Evolutionary conservation across 2,113 vertebrate genomes (phyloP).

Genomic region (Ginglymostoma cirratum): DNA sequence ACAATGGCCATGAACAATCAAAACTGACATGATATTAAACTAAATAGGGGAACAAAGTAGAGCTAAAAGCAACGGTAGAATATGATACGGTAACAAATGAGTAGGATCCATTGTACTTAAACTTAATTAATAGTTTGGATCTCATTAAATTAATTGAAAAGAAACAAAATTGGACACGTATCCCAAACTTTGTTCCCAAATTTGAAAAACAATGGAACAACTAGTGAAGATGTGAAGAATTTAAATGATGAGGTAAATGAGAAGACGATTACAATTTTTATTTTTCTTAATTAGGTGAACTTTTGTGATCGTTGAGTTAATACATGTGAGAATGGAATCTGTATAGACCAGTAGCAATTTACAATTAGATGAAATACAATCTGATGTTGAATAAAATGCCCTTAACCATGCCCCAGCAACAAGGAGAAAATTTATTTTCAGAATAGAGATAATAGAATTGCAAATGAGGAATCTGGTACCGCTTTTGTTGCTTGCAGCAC

Average conservation of each 20-base stretch:
- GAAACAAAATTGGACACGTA: not conserved
- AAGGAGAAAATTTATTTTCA: not conserved
- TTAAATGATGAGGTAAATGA: not conserved
- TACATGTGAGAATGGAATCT: not conserved
- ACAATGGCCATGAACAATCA: not conserved
- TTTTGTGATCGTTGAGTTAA: not conserved
- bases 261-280: not conserved
- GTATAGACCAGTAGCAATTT: not conserved
- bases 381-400: not conserved
- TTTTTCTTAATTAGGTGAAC: not conserved
- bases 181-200: not conserved
- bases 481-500: not conserved
- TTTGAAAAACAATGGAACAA: not conserved
- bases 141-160: not conserved
- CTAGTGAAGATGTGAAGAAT: not conserved
- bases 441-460: not conserved
- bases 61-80: not conserved
- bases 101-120: not conserved
- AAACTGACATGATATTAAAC: not conserved
- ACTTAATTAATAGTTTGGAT: not conserved
- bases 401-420: not conserved
- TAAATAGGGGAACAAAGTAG: not conserved
- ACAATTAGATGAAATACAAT: not conserved
- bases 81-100: not conserved
- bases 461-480: not conserved